Evolutionary conservation across 2,797 vertebrate genomes (phyloP).

Genomic region (Lagocephalus sceleratus): DNA sequence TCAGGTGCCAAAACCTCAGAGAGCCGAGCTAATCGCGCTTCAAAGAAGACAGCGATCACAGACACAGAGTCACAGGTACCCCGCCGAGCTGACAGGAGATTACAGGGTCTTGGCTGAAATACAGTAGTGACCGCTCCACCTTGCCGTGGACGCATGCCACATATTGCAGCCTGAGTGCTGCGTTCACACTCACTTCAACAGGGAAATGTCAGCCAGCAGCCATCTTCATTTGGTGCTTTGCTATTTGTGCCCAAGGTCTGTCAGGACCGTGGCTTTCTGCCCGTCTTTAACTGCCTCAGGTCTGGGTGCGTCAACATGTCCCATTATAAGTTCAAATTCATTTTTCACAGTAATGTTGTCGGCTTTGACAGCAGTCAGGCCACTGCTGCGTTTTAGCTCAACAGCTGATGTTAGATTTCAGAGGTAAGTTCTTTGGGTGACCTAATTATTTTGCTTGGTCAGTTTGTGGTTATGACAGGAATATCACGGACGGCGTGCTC

Average conservation of each 20-base stretch:
- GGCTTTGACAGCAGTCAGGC: neutral
- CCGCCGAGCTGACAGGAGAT: too few relatives aligned
- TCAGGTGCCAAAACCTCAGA: neutral
- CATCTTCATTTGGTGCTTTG: conserved; percentile 56
- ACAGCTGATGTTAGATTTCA: conserved; percentile 8
- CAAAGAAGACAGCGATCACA: neutral
- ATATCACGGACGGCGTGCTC: conserved; percentile 17
- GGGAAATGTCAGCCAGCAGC: conserved; percentile 59
- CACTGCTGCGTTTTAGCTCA: neutral
- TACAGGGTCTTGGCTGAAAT: conserved; percentile 23
- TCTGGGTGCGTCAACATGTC: conserved; percentile 20
- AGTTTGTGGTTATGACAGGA: conserved; percentile 49
- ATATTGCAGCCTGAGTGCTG: conserved; percentile 50
- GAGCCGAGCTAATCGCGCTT: neutral
- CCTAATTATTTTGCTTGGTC: conserved; percentile 40
- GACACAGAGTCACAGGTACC: too few relatives aligned
- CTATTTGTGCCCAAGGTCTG: conserved; percentile 55
- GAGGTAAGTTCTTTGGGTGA: conserved; percentile 25
- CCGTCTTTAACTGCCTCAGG: conserved; percentile 25
- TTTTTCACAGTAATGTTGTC: conserved; percentile 8
- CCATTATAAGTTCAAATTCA: conserved; percentile 29
- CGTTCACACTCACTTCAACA: conserved; percentile 58
- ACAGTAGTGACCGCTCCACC: conserved; percentile 37
- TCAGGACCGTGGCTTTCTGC: conserved; percentile 32
- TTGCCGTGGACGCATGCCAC: conserved; percentile 57